Percentiles rank a stretch among this genome's conserved stretches.
These are phyloP conservation scores for Drosophila leonis DNA, from an alignment of 2,888 invertebrate genomes.

Conservation along the genomic window DNA sequence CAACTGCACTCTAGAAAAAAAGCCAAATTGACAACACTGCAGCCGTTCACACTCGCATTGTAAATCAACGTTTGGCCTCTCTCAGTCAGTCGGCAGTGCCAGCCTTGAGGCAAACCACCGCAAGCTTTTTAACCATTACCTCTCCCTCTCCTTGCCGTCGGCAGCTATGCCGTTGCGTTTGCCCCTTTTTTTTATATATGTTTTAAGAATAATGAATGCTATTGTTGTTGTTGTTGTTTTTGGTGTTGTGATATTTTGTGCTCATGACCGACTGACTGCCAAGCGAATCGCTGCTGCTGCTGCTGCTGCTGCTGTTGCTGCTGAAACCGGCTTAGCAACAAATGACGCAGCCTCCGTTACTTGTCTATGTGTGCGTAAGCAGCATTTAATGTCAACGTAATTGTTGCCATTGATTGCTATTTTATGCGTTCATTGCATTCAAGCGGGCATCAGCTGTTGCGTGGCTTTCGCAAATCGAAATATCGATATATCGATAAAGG, in stretches of 20 bases:
- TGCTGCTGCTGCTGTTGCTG: neutral
- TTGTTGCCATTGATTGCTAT: constrained; percentile 27
- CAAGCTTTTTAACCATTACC: constrained; percentile 7
- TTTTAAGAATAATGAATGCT: constrained; percentile 21
- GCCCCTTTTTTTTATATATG: constrained; percentile 29
- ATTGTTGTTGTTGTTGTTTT: constrained; percentile 29
- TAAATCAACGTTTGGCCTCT: constrained; percentile 30
- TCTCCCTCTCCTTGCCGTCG: neutral
- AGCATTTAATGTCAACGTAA: constrained; percentile 25
- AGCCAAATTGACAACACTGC: constrained; percentile 11
- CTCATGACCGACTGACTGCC: constrained; percentile 52
- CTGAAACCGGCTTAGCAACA: constrained; percentile 48
- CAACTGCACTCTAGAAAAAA: neutral
- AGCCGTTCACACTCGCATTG: neutral
- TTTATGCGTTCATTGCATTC: constrained; percentile 46
- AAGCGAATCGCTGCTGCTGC: constrained; percentile 13
- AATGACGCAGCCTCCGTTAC: constrained; percentile 18
- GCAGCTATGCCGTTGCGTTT: constrained; percentile 14
- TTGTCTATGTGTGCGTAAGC: constrained; percentile 18
- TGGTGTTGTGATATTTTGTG: constrained; percentile 34
- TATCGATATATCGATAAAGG: constrained; percentile 36
- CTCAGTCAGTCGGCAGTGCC: constrained; percentile 8
- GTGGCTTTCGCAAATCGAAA: constrained; percentile 7
- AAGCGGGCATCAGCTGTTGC: constrained; percentile 47
- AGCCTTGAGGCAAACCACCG: constrained; percentile 27